These are phyloP conservation scores for Iselma pallidipennis DNA, from an alignment of 2,888 invertebrate genomes.

Conservation along the genomic window DNA sequence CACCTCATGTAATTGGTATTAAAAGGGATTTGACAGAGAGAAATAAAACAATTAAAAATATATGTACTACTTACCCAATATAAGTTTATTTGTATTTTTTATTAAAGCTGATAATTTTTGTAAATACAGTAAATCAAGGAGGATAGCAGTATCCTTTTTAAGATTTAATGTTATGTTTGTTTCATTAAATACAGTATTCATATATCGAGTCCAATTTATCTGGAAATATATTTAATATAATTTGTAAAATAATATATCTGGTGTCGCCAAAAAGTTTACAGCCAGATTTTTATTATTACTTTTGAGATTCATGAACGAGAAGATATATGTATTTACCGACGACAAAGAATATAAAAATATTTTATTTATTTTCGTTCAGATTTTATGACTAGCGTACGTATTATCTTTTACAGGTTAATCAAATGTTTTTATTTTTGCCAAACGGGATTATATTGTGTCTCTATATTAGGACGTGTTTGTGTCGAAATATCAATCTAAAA, in stretches of 20 bases:
- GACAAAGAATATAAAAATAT: neutral
- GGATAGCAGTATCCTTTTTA: conserved; percentile 62
- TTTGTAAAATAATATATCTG: neutral
- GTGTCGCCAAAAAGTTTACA: too few species aligned
- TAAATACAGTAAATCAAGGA: conserved; percentile 69
- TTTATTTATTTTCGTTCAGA: neutral
- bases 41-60: conserved; percentile 6
- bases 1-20: conserved; percentile 19
- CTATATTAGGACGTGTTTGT: neutral
- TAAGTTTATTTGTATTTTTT: conserved; percentile 58
- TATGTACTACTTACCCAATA: conserved; percentile 60
- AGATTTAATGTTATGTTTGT: conserved; percentile 58
- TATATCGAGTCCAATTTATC: conserved; percentile 68
- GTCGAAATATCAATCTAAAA: too few species aligned
- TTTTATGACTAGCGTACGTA: neutral
- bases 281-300: neutral
- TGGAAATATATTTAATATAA: conserved; percentile 46
- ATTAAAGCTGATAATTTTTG: conserved; percentile 64
- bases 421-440: too few species aligned
- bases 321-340: neutral
- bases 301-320: neutral
- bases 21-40: conserved; percentile 13
- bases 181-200: conserved; percentile 63
- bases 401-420: neutral
- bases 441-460: too few species aligned